Percentiles rank a stretch among this genome's conserved stretches.
phyloP scores from a whole-genome alignment of 2,113 vertebrate species.

The Conger conger region DNA sequence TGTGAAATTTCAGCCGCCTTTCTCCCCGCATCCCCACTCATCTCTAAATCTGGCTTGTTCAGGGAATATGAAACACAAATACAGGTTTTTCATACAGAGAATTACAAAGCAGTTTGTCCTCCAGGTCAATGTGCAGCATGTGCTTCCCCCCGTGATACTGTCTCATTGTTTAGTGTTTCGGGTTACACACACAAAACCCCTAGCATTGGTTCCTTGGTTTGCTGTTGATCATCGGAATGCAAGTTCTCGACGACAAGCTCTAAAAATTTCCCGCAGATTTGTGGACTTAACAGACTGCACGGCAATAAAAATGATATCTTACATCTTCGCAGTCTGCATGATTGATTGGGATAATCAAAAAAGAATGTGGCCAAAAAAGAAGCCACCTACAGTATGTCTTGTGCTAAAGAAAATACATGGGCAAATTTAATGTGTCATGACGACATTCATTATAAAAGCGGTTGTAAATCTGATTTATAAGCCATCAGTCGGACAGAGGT shows the following conservation, averaged over 20 bases:
- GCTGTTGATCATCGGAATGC: slow-evolving; percentile 1
- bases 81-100: slow-evolving; percentile 1
- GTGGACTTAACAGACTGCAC: background rate
- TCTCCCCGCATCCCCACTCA: background rate
- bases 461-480: slow-evolving; percentile 29
- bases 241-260: background rate
- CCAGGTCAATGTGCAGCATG: background rate
- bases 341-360: background rate
- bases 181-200: background rate
- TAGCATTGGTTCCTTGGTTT: background rate
- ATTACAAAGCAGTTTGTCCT: background rate
- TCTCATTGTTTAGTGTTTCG: background rate
- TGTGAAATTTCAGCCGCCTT: slow-evolving; percentile 3
- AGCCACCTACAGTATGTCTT: background rate
- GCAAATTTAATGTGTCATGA: slow-evolving; percentile 16
- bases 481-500: slow-evolving; percentile 7
- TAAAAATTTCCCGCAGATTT: background rate
- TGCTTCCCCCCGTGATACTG: background rate
- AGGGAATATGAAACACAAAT: slow-evolving; percentile 13
- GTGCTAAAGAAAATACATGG: slow-evolving; percentile 4
- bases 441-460: slow-evolving; percentile 16
- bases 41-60: background rate
- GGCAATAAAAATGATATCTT: background rate
- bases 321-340: background rate
- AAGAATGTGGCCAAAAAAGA: background rate